Evolutionary conservation across 92 coral and sea anemone genomes (phyloP).

Genomic region (Porites lobata): DNA sequence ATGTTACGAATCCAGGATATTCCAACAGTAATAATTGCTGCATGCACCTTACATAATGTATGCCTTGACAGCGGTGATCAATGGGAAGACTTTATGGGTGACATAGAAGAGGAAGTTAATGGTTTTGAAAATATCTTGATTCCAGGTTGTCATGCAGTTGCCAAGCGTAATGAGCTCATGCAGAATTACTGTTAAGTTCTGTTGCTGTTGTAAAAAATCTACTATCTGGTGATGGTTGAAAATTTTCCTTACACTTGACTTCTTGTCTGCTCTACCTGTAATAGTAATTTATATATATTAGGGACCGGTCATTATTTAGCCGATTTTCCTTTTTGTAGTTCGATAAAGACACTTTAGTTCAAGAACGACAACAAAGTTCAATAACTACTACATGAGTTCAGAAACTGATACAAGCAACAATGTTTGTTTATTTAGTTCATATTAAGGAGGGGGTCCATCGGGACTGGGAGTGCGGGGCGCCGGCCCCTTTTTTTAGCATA

Average conservation of each 20-base stretch:
- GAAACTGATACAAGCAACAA: too few relatives aligned
- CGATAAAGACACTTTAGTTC: too few relatives aligned
- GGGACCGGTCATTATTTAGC: neutral
- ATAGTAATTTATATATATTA: neutral
- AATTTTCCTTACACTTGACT: slow-evolving; percentile 4
- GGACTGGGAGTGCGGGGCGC: too few relatives aligned
- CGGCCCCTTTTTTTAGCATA: too few relatives aligned
- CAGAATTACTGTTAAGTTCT: slow-evolving; percentile 14
- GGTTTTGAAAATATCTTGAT: slow-evolving; percentile 41
- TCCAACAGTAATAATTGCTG: slow-evolving; percentile 50
- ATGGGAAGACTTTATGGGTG: slow-evolving; percentile 38
- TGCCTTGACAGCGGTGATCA: slow-evolving; percentile 45
- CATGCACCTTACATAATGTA: slow-evolving; percentile 51
- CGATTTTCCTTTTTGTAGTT: neutral
- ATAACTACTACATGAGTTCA: too few relatives aligned
- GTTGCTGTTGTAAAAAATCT: slow-evolving; percentile 5
- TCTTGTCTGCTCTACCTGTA: slow-evolving; percentile 9
- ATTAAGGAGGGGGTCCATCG: too few relatives aligned
- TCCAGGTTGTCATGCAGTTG: neutral
- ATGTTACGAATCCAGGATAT: slow-evolving; percentile 16
- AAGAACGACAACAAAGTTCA: too few relatives aligned
- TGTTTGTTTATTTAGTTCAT: too few relatives aligned
- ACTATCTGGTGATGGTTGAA: neutral
- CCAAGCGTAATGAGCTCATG: slow-evolving; percentile 11
- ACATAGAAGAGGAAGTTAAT: slow-evolving; percentile 52